Evolutionary conservation across 2,113 vertebrate species (phyloP), one percentile per base, ranked within the genome.

Genomic region (Campylorhamphus procurvoides): DNA sequence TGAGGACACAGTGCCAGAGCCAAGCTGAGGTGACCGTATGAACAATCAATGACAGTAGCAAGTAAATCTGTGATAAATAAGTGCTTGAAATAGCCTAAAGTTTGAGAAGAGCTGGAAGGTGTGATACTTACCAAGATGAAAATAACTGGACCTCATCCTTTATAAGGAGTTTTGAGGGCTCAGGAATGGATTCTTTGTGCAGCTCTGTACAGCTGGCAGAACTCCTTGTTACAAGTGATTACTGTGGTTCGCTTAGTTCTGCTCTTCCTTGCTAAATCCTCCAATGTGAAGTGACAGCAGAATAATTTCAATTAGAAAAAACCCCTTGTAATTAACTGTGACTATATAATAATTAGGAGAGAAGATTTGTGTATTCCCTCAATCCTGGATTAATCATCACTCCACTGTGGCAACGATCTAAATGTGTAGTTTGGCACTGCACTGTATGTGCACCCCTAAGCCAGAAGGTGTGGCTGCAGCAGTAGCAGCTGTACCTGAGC

Each of bases 381-480:
- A 62, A 5, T 89, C 59, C 86, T 78, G 60, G 56, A 60, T 95
- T 93, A 96, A 94, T 95, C 79, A 76, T 83, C 42, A 2, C 75
- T 76, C 50, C 72, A 12, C 35, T 94, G 58, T 83, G 79, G 95
- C 75, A 69, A 10, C 33, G 67, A 68, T 58, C 49, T 92, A 29
- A 78, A n/a, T 1, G 5, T 37, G 53, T 29, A 60, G 22, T 39
- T 83, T 84, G 63, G 55, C 80, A 19, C 77, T 35, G n/a, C 0
- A 1, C 71, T 5, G 1, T 78, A 37, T 72, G 53, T 47, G 72
- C 64, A 92, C 63, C 94, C 96, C 85, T 80, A 42, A 94, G 95
- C 88, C 88, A 94, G 94, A 87, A 94, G 94, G 88, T 76, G 94
- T 94, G 94, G 88, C 82, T 73, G 88, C 58, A 59, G 6, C 47